Conservation (phyloP, 2,888 invertebrate genomes). For the Eurytoma adleriae region DNA sequence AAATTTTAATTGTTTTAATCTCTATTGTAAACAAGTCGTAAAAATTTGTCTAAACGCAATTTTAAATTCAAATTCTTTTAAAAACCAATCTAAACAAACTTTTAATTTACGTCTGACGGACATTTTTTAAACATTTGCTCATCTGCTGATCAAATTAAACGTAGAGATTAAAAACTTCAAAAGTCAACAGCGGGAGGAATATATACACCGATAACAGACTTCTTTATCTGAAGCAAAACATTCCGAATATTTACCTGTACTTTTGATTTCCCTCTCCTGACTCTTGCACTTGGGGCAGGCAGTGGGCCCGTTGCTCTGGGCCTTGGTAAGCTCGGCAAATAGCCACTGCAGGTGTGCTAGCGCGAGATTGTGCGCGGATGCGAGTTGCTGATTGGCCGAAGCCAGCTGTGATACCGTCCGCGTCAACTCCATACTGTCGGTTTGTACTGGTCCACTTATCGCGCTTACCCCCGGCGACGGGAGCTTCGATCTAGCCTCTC, state of each 20-base stretch:
- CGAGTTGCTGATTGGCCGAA: conserved; percentile 72
- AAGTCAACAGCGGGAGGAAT: neutral
- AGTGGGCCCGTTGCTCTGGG: neutral
- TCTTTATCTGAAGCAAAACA: no score
- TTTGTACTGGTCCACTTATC: conserved; percentile 17
- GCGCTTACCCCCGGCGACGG: neutral
- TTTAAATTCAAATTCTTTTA: no score
- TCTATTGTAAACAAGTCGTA: no score
- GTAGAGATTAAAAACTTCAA: neutral
- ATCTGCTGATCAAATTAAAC: no score
- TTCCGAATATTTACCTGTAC: neutral
- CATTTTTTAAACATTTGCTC: no score
- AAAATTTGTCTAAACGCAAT: no score
- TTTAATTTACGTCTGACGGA: no score
- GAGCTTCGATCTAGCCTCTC: neutral
- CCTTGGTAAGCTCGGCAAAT: neutral
- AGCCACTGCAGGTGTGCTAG: conserved; percentile 61
- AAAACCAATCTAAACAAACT: no score
- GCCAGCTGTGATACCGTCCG: conserved; percentile 71
- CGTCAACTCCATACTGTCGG: conserved; percentile 68
- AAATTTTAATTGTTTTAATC: no score
- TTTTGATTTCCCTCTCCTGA: neutral
- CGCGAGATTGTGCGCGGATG: conserved; percentile 68
- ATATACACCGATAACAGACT: neutral
- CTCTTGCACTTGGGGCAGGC: neutral